Base-by-base conservation (phyloP, 2,888 invertebrate species). In the Rhogogaster chlorosoma region DNA sequence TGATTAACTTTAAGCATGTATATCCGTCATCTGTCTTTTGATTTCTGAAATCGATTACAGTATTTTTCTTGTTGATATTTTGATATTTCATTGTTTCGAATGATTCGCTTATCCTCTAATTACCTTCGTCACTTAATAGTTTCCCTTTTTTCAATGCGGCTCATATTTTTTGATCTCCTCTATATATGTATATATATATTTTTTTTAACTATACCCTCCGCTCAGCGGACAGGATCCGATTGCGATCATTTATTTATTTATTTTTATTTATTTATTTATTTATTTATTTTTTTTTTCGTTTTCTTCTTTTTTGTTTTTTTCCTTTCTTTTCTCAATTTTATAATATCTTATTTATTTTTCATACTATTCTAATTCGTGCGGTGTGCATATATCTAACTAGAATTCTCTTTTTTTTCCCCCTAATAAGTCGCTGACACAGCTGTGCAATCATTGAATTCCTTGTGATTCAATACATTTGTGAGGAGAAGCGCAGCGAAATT, bases 401-500 rank as follows among this genome's bases (percentile, higher is more conserved):
- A 85, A 83, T 67, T 64, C 18, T 84, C 82, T 78, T n/a, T 45
- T 42, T 70, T 38, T 36, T 73, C 85, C 84, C 83, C 78, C 49
- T 26, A 38, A 7, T 29, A 61, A 61, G 26, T 61, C 61, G 61
- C 45, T 36, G 45, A n/a, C 53, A 38, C 15, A 15, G 45, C 53
- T 53, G 38, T 77, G 67, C 53, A 38, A 78, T 73, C n/a, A 29
- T 73, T 80, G 36, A 61, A 75, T 83, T 67, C 67, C 29, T 32
- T 32, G 67, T 67, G 67, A 67, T 67, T 67, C 67, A 67, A 67
- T 29, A 29, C 67, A 32, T 67, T 83, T 85, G 78, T 77, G 86
- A 84, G 86, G 86, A 85, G 85, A 85, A 53, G 67, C 67, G 87
- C 86, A 86, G 86, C 86, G 87, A 84, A 86, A 87, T 87, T 84